Base-by-base conservation (phyloP, 1,140 invertebrate genomes). In the Helicoverpa armigera region DNA sequence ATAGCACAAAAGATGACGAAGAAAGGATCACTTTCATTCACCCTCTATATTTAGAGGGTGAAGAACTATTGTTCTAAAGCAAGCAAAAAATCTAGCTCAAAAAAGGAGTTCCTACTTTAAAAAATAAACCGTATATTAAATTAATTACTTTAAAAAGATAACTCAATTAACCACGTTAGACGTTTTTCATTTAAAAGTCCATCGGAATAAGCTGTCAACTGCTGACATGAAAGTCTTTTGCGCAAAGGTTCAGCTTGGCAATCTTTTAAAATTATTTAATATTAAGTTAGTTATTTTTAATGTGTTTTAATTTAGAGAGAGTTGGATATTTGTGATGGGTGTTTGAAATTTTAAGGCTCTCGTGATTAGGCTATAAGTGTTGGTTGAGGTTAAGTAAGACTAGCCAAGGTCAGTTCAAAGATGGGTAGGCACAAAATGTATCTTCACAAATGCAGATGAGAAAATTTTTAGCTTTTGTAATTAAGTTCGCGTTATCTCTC, bases 91-190 rank as follows among this genome's bases (percentile, higher is more conserved):
- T 18, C 18, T 58, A 9, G 56, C 56, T 58, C 2, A 48, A 67
- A 67, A 67, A n/a, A 18, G 35, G n/a, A 11, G n/a, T 7, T 7
- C 9, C 35, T n/a, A n/a, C n/a, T 43, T 9, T 43, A 18, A 67
- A 67, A 67, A n/a, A 14, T 18, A 67, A 13, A 9, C 61, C n/a
- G n/a, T 10, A 48, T 67, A 48, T 67, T 67, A 18, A 43, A 69
- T 69, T 69, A 69, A 69, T 69, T 69, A 50, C 43, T 50, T 43
- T 69, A 50, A 69, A 67, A 69, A 69, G 65, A 18, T 50, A 69
- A 69, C 65, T 50, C 35, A 69, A 50, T 69, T 69, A 69, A 18
- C 65, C 43, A 50, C 65, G 9, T 50, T 50, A 43, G 65, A 50
- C 65, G 16, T n/a, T 67, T n/a, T 67, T 18, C 43, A 67, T 67